A percentile compares a stretch with the other conserved stretches of the same genome.
phyloP scores from a whole-genome alignment of 2,888 invertebrate genomes.

The Tridacna crocea region DNA sequence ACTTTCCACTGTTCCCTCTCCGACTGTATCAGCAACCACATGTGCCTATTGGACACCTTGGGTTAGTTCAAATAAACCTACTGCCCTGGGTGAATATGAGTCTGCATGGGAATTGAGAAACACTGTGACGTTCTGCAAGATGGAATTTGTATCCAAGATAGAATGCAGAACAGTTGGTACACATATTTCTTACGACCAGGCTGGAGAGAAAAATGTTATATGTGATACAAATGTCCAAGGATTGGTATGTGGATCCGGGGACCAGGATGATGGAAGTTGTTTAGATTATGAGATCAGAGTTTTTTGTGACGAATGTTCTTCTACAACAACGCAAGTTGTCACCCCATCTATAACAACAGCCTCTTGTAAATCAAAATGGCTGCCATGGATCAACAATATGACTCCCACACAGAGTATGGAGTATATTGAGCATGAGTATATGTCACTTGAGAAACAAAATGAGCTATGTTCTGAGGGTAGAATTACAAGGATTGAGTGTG shows the following conservation, averaged over 20 bases:
- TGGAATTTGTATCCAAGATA: slow-evolving; percentile 41
- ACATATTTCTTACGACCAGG: slow-evolving; percentile 84
- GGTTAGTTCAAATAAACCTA: slow-evolving; percentile 72
- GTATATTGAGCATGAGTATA: slow-evolving; percentile 69
- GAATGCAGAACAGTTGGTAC: slow-evolving; percentile 71
- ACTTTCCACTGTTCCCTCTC: slow-evolving; percentile 11
- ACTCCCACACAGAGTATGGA: slow-evolving; percentile 50
- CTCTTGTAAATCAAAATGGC: slow-evolving; percentile 60
- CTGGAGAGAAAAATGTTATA: slow-evolving; percentile 87
- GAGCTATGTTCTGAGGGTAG: slow-evolving; percentile 50
- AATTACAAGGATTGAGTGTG: slow-evolving; percentile 56
- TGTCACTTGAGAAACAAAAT: slow-evolving; percentile 60
- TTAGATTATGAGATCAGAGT: slow-evolving; percentile 80
- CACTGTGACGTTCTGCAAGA: slow-evolving; percentile 66
- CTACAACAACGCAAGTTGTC: slow-evolving; percentile 33
- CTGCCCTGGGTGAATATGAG: slow-evolving; percentile 67
- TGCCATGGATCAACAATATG: slow-evolving; percentile 73
- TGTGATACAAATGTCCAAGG: slow-evolving; percentile 56
- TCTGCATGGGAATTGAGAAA: slow-evolving; percentile 64
- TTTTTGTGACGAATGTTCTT: slow-evolving; percentile 75
- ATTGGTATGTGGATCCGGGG: slow-evolving; percentile 46
- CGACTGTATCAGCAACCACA: slow-evolving; percentile 39
- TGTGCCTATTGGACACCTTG: slow-evolving; percentile 78
- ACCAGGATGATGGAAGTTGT: slow-evolving; percentile 70
- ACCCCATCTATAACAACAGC: slow-evolving; percentile 63